phyloP scores from a whole-genome alignment of 2,113 vertebrate species.

The Parus major region DNA sequence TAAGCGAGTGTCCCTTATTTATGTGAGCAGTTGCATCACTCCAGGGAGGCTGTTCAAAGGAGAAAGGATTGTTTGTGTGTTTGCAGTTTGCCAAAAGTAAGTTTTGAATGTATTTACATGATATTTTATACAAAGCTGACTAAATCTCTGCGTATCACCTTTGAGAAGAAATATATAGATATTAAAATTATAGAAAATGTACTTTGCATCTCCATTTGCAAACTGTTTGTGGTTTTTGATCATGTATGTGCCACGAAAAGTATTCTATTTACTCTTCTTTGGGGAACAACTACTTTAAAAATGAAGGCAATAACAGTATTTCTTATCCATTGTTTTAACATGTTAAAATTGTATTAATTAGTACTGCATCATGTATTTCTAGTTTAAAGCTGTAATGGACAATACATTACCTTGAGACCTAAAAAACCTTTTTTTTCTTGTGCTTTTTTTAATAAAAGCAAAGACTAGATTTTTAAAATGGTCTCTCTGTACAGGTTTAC shows the following conservation, averaged over 20 bases:
- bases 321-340: conserved; percentile 45
- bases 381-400: conserved; percentile 49
- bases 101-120: conserved; percentile 42
- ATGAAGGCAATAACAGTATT: conserved; percentile 64
- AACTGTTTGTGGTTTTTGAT: background rate
- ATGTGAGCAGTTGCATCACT: background rate
- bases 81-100: background rate
- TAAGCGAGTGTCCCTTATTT: background rate
- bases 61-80: background rate
- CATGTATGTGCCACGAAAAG: background rate
- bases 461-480: background rate
- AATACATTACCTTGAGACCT: conserved; percentile 36
- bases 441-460: conserved; percentile 50
- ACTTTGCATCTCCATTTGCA: conserved; percentile 6
- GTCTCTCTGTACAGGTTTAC: conserved; percentile 52
- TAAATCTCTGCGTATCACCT: conserved; percentile 7
- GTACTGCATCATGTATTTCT: conserved; percentile 54
- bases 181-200: background rate
- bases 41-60: background rate
- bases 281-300: conserved; percentile 59
- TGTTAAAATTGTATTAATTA: conserved; percentile 53
- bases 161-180: background rate
- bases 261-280: conserved; percentile 48
- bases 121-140: background rate
- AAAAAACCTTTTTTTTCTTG: background rate